These are phyloP conservation scores for Diachrysia chrysitis DNA, from an alignment of 2,888 invertebrate species.

Conservation along the genomic window DNA sequence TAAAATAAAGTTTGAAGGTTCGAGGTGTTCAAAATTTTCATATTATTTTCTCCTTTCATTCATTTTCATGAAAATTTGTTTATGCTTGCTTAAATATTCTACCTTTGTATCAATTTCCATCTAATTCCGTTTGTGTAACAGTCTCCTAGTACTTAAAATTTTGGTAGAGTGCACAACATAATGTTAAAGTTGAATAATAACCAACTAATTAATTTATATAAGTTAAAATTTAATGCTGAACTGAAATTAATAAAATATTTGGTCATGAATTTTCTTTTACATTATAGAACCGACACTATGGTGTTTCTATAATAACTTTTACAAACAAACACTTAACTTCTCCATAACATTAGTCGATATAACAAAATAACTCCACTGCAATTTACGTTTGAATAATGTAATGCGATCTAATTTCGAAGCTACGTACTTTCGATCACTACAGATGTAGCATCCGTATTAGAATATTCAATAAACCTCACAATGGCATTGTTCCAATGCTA, in stretches of 20 bases:
- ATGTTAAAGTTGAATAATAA: not conserved
- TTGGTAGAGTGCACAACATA: not conserved
- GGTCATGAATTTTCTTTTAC: too few relatives aligned
- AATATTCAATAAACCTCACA: slow-evolving; percentile 52
- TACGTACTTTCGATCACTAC: slow-evolving; percentile 27
- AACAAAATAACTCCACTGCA: too few relatives aligned
- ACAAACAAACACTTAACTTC: too few relatives aligned
- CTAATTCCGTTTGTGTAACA: not conserved
- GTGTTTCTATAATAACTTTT: too few relatives aligned
- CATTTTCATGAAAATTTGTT: not conserved
- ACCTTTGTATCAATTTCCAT: not conserved
- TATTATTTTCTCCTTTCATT: not conserved
- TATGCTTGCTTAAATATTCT: not conserved
- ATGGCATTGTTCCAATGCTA: slow-evolving; percentile 40
- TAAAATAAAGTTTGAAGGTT: too few relatives aligned
- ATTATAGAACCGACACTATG: too few relatives aligned
- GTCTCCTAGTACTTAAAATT: not conserved
- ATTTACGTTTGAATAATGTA: slow-evolving; percentile 14
- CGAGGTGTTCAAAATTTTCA: not conserved
- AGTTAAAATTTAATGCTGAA: too few relatives aligned
- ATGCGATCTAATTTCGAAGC: slow-evolving; percentile 34
- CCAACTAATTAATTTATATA: too few relatives aligned
- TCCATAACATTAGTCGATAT: too few relatives aligned
- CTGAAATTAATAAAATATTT: too few relatives aligned
- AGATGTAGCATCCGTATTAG: slow-evolving; percentile 36